phyloP scores from a whole-genome alignment of 2,113 vertebrate genomes.

The Neomonachus schauinslandi region DNA sequence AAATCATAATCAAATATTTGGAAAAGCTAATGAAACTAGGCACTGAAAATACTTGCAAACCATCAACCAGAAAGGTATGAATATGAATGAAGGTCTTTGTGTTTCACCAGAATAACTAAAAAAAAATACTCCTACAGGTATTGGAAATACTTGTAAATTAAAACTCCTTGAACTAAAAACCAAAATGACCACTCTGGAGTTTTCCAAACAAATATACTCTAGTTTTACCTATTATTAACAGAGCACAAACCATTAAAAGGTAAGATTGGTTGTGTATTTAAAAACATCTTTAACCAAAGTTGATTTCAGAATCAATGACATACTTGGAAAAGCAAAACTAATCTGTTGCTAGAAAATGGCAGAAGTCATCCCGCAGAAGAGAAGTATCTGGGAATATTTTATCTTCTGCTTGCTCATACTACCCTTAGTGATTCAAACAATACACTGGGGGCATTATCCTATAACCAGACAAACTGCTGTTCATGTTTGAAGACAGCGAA shows the following conservation, averaged over 20 bases:
- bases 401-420: neutral
- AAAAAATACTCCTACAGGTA: neutral
- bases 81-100: neutral
- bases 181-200: neutral
- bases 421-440: neutral
- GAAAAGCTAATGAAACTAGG: constrained; percentile 33
- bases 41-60: neutral
- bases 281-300: neutral
- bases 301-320: neutral
- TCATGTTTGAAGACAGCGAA: neutral
- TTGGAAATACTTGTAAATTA: neutral
- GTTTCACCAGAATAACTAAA: neutral
- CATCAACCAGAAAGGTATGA: neutral
- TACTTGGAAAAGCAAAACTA: neutral
- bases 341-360: neutral
- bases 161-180: neutral
- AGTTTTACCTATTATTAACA: neutral
- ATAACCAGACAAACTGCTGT: neutral
- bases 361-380: neutral
- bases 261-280: neutral
- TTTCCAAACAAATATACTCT: neutral
- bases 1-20: neutral
- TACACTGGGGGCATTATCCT: neutral
- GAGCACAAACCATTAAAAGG: neutral
- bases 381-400: neutral